These are phyloP conservation scores for Eriocheir sinensis DNA, from an alignment of 1,140 invertebrate genomes.

Conservation along the genomic window DNA sequence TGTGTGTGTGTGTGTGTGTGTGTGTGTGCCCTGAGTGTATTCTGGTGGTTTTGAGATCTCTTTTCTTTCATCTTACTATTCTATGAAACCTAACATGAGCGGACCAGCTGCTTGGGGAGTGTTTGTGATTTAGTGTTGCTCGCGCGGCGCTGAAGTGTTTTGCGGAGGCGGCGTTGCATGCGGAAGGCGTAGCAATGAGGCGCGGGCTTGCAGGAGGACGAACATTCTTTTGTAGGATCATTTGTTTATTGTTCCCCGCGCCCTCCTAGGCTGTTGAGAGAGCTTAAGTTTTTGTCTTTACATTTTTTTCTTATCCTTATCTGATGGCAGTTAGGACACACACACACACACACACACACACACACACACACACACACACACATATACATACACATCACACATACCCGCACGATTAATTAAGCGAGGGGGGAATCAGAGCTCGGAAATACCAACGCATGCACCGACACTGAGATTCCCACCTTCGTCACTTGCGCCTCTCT, in stretches of 20 bases:
- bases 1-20: conserved; percentile 14
- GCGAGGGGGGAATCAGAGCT: too few relatives aligned
- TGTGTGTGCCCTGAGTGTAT: background rate
- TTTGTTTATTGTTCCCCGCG: background rate
- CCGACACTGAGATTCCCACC: background rate
- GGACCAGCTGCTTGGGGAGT: background rate
- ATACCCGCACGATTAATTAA: background rate
- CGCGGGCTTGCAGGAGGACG: background rate
- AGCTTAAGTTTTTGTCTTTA: background rate
- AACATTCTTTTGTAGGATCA: background rate
- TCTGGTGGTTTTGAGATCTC: too few relatives aligned
- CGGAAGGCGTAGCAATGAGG: background rate
- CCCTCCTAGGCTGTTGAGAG: background rate
- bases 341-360: conserved; percentile 7
- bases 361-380: conserved; percentile 14
- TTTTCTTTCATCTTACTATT: too few relatives aligned
- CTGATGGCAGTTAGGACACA: background rate
- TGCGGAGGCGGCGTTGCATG: background rate
- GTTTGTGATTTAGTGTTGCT: background rate
- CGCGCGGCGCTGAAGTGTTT: background rate
- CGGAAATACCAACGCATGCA: too few relatives aligned
- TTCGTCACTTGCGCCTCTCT: background rate
- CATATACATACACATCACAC: background rate
- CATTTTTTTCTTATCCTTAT: background rate
- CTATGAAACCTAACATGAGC: too few relatives aligned